Evolutionary conservation across 2,888 invertebrate species (phyloP), one percentile per base, ranked within the genome.

Genomic region (Abscondita cerata): DNA sequence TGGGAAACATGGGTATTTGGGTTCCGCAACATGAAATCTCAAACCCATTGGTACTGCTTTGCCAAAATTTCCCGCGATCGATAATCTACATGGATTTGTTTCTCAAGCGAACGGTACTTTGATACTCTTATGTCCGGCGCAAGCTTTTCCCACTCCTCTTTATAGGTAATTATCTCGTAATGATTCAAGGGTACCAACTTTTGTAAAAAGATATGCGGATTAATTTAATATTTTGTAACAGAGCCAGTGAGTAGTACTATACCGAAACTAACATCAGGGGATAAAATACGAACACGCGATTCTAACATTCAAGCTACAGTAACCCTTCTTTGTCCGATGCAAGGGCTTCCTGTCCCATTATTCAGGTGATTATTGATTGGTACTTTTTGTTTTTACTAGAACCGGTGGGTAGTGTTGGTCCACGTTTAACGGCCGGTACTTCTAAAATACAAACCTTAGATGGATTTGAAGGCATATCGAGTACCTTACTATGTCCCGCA

Each of bases 301-400:
- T 66, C 70, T 40, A 69, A 64, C 51, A 36, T 72, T 25, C 73
- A 73, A 31, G 74, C 75, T 48, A 83, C 82, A 62, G 73, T 87
- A 69, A 85, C 88, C 53, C 83, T 92, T 66, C 83, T 87, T 71
- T 92, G 91, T 76, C 89, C 89, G 51, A 89, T 89, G 62, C 91
- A 92, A 83, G 90, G 88, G 20, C 88, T 83, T 78, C 87, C 87
- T 13, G 83, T 85, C 53, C 87, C 87, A 34, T 74, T 77, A 59
- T 83, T 82, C 81, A 84, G 85, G 85, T 87, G 83, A 80, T 36
- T 36, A 52, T 16, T 4, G 6, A 25, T 25, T 25, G 25, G 25
- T 25, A 25, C 25, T 4, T 25, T 25, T 46, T 64, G 52, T 64
- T 66, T 64, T 46, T 67, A 18, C 62, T 73, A 82, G 85, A 85